Evolutionary conservation across 1,140 invertebrate species (phyloP).

Genomic region (Myzus persicae): DNA sequence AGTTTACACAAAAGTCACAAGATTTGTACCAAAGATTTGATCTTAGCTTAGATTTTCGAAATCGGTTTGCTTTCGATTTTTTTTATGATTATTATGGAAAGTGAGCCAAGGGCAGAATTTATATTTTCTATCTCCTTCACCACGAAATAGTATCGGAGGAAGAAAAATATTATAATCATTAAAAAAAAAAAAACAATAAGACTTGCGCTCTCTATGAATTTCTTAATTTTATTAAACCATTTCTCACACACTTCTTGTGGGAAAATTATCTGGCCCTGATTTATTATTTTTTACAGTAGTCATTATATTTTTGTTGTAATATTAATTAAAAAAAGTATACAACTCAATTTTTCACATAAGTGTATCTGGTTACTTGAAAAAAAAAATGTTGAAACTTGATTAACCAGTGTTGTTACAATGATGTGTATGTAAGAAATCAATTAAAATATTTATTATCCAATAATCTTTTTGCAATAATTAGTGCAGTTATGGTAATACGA

Average conservation of each 20-base stretch:
- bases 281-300: not conserved
- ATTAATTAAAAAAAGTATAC: conserved; percentile 33
- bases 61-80: conserved; percentile 30
- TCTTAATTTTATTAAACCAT: conserved; percentile 45
- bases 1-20: conserved; percentile 8
- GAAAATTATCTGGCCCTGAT: conserved; percentile 20
- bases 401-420: not conserved
- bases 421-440: not conserved
- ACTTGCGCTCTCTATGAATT: conserved; percentile 4
- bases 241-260: conserved; percentile 44
- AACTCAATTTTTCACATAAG: not conserved
- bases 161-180: conserved; percentile 25
- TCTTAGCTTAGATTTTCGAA: conserved; percentile 13
- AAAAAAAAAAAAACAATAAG: conserved; percentile 38
- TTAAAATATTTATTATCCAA: not conserved
- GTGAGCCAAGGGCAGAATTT: conserved; percentile 51
- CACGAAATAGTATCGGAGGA: not conserved
- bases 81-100: conserved; percentile 37
- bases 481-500: too few species aligned
- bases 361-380: not conserved
- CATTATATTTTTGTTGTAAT: conserved; percentile 19
- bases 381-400: not conserved
- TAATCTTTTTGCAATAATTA: not conserved
- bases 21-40: not conserved
- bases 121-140: conserved; percentile 36